These are phyloP conservation scores for Bombus confusus DNA, from an alignment of 1,140 invertebrate species.

Conservation along the genomic window DNA sequence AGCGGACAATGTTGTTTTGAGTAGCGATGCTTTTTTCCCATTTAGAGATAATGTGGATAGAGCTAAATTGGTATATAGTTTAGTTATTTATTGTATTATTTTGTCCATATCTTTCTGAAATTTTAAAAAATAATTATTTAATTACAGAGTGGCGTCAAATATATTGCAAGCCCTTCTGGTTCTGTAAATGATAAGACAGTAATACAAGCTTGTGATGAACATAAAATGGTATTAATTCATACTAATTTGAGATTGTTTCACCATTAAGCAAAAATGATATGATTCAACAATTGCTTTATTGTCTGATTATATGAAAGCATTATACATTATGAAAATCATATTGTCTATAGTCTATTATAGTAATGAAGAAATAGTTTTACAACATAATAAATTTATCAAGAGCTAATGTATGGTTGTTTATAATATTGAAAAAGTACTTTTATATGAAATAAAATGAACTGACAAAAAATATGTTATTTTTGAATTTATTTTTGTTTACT, in stretches of 20 bases:
- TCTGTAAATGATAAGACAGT: conserved; percentile 96
- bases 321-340: background rate
- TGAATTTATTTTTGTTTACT: background rate
- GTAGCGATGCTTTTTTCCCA: conserved; percentile 99
- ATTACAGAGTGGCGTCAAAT: conserved; percentile 95
- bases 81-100: conserved; percentile 38
- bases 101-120: background rate
- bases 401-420: background rate
- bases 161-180: conserved; percentile 95
- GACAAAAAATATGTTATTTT: background rate
- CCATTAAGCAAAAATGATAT: conserved; percentile 86
- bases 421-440: conserved; percentile 1
- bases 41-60: conserved; percentile 99
- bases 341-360: too few species aligned
- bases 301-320: background rate
- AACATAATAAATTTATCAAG: background rate
- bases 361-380: too few species aligned
- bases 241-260: conserved; percentile 98
- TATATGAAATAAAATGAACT: background rate
- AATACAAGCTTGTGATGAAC: conserved; percentile 96
- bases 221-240: conserved; percentile 93
- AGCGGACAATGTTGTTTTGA: conserved; percentile 93
- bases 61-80: conserved; percentile 89
- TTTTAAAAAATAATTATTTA: conserved; percentile 50
- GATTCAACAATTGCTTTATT: background rate